Base-by-base conservation (phyloP, 2,888 invertebrate genomes). In the Stenichneumon culpator region DNA sequence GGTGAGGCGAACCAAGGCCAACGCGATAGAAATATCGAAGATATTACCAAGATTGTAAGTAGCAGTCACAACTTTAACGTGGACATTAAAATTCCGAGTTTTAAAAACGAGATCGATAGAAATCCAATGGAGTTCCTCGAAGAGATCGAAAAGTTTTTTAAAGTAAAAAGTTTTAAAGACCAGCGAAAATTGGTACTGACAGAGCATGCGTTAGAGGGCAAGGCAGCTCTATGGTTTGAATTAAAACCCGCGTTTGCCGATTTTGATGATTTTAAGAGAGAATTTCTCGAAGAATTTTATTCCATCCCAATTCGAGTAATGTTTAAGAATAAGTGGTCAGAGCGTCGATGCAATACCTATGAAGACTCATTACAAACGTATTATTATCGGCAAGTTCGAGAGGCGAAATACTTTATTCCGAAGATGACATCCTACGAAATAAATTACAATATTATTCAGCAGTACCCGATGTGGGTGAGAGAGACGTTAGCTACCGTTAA, bases 281-380 rank as follows among this genome's bases (percentile, higher is more conserved):
- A 14, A 11, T 84, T 80, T 73, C 28, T 50, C 0, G 65, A n/a
- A 1, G 52, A 84, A 63, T 84, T 84, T 69, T 81, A 81, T 22
- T 68, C 52, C 4, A 65, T 69, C 28, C 65, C 84, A 11, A 69
- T 69, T 16, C 60, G 39, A 19, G 63, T 79, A 0, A 47, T 63
- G 60, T 70, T 79, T 52, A 84, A 82, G 65, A 78, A 75, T 19
- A 22, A 36, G 3, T 84, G 84, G 82, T 50, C 72, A 16, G 78
- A 69, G 0, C 72, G 78, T n/a, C 19, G 52, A 52, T 84, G 44
- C 39, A 47, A 47, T 32, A 11, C 67, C 0, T 36, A 72, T 3
- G 39, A 69, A 2, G 69, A 70, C 3, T 68, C 68, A 2, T 22
- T 75, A 5, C 73, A 81, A 39, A 68, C 44, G 3, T 81, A 73